These are phyloP conservation scores for Solenodon paradoxus DNA, from an alignment of 2,113 vertebrate species.

Conservation along the genomic window DNA sequence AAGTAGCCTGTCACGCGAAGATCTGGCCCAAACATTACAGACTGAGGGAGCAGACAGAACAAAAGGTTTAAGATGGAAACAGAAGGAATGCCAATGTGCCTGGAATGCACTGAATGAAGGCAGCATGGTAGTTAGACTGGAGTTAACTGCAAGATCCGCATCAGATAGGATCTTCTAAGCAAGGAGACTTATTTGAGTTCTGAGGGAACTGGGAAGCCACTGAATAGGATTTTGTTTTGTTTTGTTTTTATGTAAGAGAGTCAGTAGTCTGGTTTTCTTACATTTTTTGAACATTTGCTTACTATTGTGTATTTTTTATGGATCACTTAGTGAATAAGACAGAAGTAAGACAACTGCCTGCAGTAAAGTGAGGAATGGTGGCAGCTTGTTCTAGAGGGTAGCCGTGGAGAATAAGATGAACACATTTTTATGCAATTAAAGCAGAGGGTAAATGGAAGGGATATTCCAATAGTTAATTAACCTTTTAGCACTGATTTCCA, in stretches of 20 bases:
- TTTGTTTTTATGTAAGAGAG: not conserved
- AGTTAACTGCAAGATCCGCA: not conserved
- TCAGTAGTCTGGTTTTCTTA: not conserved
- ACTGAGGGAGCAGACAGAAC: not conserved
- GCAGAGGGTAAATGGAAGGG: not conserved
- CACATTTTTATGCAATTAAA: not conserved
- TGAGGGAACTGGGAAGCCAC: not conserved
- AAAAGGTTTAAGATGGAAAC: not conserved
- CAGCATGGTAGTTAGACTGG: not conserved
- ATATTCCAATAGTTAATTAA: constrained; percentile 39
- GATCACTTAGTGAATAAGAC: not conserved
- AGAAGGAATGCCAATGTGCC: not conserved
- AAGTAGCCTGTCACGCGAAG: not conserved
- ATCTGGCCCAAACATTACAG: not conserved
- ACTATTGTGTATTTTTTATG: not conserved
- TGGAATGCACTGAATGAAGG: not conserved
- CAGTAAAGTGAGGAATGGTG: not conserved
- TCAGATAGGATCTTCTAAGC: not conserved
- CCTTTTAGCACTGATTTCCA: not conserved
- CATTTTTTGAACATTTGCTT: not conserved
- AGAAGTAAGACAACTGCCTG: not conserved
- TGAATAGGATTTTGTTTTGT: not conserved
- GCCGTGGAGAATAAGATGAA: not conserved
- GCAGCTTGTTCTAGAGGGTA: not conserved
- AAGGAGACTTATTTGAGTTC: not conserved